Percentiles rank a stretch among this genome's conserved stretches.
Evolutionary conservation across 2,888 invertebrate genomes (phyloP).

Genomic region (Xylocampa areola): DNA sequence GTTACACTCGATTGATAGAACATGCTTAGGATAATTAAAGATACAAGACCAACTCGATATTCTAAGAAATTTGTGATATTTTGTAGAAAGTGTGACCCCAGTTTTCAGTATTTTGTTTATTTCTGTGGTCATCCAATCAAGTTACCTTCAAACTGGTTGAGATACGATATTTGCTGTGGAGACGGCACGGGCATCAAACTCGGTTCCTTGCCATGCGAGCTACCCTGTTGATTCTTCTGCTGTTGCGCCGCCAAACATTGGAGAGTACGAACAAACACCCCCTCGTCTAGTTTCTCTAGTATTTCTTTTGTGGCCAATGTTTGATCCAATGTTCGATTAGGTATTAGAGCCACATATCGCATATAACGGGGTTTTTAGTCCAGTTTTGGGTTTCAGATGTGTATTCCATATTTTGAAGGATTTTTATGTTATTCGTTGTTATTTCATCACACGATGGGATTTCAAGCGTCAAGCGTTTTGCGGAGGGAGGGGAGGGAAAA

Average conservation of each 20-base stretch:
- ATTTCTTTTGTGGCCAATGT: conserved; percentile 81
- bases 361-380: conserved; percentile 34
- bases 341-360: conserved; percentile 37
- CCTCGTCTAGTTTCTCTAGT: conserved; percentile 88
- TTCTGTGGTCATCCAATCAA: conserved; percentile 71
- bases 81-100: conserved; percentile 56
- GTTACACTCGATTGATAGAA: conserved; percentile 55
- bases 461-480: conserved; percentile 89
- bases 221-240: conserved; percentile 85
- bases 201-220: conserved; percentile 92
- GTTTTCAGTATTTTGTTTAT: conserved; percentile 44
- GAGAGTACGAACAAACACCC: conserved; percentile 88
- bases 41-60: not conserved
- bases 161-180: conserved; percentile 98
- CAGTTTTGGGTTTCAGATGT: conserved; percentile 50
- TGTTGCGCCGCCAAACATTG: conserved; percentile 89
- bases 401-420: conserved; percentile 58
- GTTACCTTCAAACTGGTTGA: conserved; percentile 97
- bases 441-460: conserved; percentile 85
- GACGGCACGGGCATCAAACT: conserved; percentile 98
- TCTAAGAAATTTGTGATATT: not conserved
- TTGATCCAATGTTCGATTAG: conserved; percentile 57
- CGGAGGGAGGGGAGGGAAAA: conserved; percentile 84
- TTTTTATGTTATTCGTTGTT: conserved; percentile 74
- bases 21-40: not conserved